Evolutionary conservation across 2,113 vertebrate genomes (phyloP).

Genomic region (Symphodus melops): DNA sequence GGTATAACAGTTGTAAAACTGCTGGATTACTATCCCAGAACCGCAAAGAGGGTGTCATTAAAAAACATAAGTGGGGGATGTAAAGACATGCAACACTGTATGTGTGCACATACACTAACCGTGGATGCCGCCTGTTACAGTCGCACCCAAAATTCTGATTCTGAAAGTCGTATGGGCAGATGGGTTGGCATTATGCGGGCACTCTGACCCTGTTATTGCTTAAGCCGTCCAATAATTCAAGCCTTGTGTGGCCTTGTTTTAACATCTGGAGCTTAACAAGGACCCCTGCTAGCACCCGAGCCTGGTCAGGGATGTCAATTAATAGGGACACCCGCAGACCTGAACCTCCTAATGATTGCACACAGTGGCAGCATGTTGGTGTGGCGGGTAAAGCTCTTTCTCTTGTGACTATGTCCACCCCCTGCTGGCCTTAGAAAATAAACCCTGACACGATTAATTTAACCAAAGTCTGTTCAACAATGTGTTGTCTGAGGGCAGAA

Average conservation of each 20-base stretch:
- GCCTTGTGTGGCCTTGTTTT: conserved; percentile 58
- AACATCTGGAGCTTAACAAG: conserved; percentile 68
- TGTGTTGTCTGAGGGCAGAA: neutral
- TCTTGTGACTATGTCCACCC: conserved; percentile 36
- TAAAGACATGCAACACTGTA: neutral
- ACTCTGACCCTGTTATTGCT: conserved; percentile 47
- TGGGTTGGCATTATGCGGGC: conserved; percentile 28
- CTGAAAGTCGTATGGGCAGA: conserved; percentile 13
- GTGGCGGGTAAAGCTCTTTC: conserved; percentile 2
- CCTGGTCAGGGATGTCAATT: conserved; percentile 31
- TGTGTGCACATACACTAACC: neutral
- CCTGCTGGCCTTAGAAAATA: conserved; percentile 55
- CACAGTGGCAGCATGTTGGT: neutral
- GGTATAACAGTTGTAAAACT: conserved; percentile 27
- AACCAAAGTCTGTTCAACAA: neutral
- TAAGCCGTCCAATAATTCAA: conserved; percentile 62
- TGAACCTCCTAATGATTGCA: conserved; percentile 4
- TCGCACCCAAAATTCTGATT: no score
- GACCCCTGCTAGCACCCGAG: conserved; percentile 44
- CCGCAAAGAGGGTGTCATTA: conserved; percentile 30
- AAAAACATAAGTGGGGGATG: conserved; percentile 41
- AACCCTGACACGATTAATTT: conserved; percentile 10
- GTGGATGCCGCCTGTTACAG: no score
- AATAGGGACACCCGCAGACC: conserved; percentile 29
- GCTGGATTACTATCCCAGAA: conserved; percentile 23